Percentiles rank a stretch among this genome's conserved stretches.
Conservation (phyloP, 2,113 vertebrate species). For the Stomatorhinus ivindoensis region DNA sequence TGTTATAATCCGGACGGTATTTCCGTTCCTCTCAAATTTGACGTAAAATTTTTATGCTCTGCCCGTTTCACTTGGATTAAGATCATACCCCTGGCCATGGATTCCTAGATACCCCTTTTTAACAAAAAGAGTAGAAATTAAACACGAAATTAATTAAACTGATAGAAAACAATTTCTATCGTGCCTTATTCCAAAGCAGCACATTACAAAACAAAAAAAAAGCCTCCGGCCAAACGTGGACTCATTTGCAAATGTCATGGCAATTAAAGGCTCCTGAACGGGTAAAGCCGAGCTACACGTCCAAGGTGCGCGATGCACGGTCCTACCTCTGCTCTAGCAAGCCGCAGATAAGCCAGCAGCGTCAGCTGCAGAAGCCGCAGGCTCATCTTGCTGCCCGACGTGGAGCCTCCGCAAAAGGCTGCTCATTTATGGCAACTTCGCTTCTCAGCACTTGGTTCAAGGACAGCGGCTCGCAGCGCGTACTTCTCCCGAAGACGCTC, state of each 20-base stretch:
- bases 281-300: not conserved
- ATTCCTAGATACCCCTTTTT: not conserved
- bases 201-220: not conserved
- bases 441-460: constrained; percentile 49
- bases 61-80: not conserved
- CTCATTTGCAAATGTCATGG: not conserved
- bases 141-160: not conserved
- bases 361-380: constrained; percentile 59
- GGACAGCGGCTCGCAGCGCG: constrained; percentile 38
- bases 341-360: constrained; percentile 53
- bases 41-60: not conserved
- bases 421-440: constrained; percentile 63
- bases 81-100: not conserved
- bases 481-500: not conserved
- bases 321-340: constrained; percentile 58
- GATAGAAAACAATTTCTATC: not conserved
- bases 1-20: not conserved
- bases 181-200: not conserved
- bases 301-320: not conserved
- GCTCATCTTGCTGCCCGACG: constrained; percentile 66
- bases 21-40: not conserved
- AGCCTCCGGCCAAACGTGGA: not conserved
- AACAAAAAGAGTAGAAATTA: not conserved
- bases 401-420: constrained; percentile 54
- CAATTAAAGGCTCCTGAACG: not conserved